Evolutionary conservation across 2,113 vertebrate genomes (phyloP).

Genomic region (Sterrhoptilus dennistouni): DNA sequence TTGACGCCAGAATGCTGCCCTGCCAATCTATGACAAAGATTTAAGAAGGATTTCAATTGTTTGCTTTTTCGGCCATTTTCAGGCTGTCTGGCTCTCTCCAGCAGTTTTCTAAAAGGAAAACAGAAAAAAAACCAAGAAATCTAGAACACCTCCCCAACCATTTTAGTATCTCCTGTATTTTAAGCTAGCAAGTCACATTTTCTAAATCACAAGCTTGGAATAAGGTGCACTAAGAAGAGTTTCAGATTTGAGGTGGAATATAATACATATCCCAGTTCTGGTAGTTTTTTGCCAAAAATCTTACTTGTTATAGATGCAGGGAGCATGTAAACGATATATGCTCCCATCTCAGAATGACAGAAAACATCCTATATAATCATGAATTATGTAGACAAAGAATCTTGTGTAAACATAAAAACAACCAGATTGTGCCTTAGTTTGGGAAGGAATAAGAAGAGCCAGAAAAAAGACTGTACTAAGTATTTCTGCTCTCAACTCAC

Average conservation of each 20-base stretch:
- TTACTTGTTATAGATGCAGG: not conserved
- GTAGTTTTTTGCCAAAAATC: conserved; percentile 20
- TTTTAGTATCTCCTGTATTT: not conserved
- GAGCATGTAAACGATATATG: not conserved
- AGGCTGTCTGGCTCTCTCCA: conserved; percentile 5
- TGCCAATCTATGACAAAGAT: not conserved
- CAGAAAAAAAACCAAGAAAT: not conserved
- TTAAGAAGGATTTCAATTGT: not conserved
- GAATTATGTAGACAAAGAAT: conserved; percentile 24
- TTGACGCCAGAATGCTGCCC: not conserved
- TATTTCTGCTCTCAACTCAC: not conserved
- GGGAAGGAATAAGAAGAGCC: conserved; percentile 16
- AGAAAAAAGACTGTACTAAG: not conserved
- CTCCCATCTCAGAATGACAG: not conserved
- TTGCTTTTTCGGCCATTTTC: not conserved
- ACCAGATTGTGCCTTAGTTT: conserved; percentile 26
- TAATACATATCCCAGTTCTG: conserved; percentile 32
- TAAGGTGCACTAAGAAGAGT: conserved; percentile 63
- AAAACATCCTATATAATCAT: conserved; percentile 42
- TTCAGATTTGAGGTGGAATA: not conserved
- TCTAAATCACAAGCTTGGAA: conserved; percentile 26
- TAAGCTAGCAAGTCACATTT: conserved; percentile 34
- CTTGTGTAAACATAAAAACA: conserved; percentile 26
- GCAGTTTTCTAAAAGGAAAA: conserved; percentile 7
- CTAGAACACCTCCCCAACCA: not conserved